Base-by-base conservation (phyloP, 1,140 invertebrate genomes). In the Drosophila elegans region DNA sequence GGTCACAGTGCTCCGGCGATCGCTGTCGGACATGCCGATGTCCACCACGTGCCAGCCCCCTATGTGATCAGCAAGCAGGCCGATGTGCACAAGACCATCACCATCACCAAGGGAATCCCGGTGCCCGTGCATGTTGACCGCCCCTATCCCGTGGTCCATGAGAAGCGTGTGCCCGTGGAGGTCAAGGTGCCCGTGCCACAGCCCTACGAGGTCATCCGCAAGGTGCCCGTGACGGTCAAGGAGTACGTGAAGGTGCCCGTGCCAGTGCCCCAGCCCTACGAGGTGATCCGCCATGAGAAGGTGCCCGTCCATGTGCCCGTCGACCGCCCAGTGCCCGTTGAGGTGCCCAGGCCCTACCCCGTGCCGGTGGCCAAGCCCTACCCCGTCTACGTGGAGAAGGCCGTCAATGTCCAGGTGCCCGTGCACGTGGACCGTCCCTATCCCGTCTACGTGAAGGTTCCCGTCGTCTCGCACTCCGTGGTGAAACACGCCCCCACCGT, bases 291-390 rank as follows among this genome's bases (percentile, higher is more conserved):
- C 1, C 95, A 96, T 90, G 95, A 96, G 7, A 89, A 89, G 77
- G 93, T 93, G 69, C 95, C 96, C 6, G 94, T 96, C 7, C 89
- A 92, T 79, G 91, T 92, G 64, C 89, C 95, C 95, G 93, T 94
- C 55, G 94, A 95, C 63, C 94, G 94, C 12, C 95, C 93, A 42
- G 93, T 93, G 63, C 95, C 95, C 12, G 95, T 96, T 39, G 94
- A 93, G 74, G 95, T 96, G 60, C 95, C 96, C 75, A 95, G 94
- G 78, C 96, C 96, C 3, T 96, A 96, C 92, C 95, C 95, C 39
- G 96, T 96, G 69, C 94, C 95, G 21, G 94, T 96, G 27, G 95
- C 95, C 80, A 96, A 96, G 63, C 95, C 95, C 53, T 94, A 96
- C 16, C 95, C 95, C 41, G 95, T 95, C 91, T 94, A 95, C 73